These are phyloP conservation scores for Carduelis carduelis DNA, from an alignment of 2,797 vertebrate species.

Conservation along the genomic window DNA sequence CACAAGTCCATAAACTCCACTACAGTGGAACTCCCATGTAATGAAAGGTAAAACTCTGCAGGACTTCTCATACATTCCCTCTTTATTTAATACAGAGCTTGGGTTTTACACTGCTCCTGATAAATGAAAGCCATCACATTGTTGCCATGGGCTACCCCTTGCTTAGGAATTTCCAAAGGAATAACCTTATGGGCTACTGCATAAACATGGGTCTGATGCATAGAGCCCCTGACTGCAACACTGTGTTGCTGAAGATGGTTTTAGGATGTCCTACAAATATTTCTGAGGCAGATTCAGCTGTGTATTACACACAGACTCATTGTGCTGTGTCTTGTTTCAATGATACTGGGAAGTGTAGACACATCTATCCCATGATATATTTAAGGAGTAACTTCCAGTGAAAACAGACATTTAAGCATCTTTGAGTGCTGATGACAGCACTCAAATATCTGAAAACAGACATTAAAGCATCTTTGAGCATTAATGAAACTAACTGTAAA, in stretches of 20 bases:
- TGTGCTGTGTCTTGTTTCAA: background rate
- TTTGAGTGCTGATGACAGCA: background rate
- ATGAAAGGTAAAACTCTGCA: conserved; percentile 37
- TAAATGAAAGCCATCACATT: conserved; percentile 1
- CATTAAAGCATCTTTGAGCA: background rate
- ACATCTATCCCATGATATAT: background rate
- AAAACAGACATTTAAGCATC: background rate
- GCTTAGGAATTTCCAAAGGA: conserved; percentile 32
- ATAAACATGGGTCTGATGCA: conserved; percentile 52
- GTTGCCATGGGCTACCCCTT: background rate
- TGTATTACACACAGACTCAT: background rate
- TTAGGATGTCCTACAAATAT: conserved; percentile 38
- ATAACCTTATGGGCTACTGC: background rate
- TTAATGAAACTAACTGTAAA: conserved; percentile 15
- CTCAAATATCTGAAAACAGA: background rate
- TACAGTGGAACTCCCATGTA: conserved; percentile 16
- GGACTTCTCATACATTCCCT: background rate
- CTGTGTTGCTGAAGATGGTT: conserved; percentile 19
- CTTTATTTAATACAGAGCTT: conserved; percentile 28
- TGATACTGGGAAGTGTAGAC: background rate
- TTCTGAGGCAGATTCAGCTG: conserved; percentile 20
- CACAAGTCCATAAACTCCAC: conserved; percentile 52
- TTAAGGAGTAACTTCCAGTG: background rate
- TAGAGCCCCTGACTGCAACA: background rate
- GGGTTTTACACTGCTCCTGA: conserved; percentile 20